phyloP scores from a whole-genome alignment of 2,888 invertebrate genomes.

The Aphelenchoides bicaudatus region DNA sequence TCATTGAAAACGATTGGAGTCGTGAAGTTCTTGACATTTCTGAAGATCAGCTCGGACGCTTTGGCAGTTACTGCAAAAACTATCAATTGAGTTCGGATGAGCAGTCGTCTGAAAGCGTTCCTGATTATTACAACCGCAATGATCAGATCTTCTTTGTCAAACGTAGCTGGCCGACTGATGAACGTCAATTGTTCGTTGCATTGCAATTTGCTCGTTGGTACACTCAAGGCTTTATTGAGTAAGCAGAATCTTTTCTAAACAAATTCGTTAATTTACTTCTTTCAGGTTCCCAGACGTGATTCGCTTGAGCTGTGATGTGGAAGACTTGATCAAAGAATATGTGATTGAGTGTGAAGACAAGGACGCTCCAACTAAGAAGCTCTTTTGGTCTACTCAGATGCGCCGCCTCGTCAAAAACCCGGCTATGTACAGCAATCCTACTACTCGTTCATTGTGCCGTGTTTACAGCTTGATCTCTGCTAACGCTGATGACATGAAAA shows the following conservation, averaged over 20 bases:
- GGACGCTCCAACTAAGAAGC: too few relatives aligned
- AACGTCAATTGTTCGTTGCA: slow-evolving; percentile 35
- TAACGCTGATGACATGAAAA: too few relatives aligned
- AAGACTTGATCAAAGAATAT: slow-evolving; percentile 30
- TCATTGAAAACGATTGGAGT: slow-evolving; percentile 36
- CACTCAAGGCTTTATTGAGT: slow-evolving; percentile 31
- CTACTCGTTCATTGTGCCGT: too few relatives aligned
- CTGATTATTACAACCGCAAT: slow-evolving; percentile 20
- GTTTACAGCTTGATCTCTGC: too few relatives aligned
- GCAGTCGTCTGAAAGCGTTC: too few relatives aligned
- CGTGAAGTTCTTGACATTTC: slow-evolving; percentile 25
- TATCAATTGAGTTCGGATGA: too few relatives aligned
- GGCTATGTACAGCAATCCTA: too few relatives aligned
- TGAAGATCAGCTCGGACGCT: too few relatives aligned
- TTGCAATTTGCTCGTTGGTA: slow-evolving; percentile 40
- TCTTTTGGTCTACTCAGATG: too few relatives aligned
- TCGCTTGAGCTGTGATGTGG: slow-evolving; percentile 32
- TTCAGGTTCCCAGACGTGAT: slow-evolving; percentile 32
- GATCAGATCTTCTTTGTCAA: slow-evolving; percentile 34
- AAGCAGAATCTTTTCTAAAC: slow-evolving; percentile 8
- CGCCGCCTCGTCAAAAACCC: too few relatives aligned
- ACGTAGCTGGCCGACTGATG: slow-evolving; percentile 21
- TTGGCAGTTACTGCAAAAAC: background rate
- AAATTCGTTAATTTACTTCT: background rate
- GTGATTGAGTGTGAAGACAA: slow-evolving; percentile 20